These are phyloP conservation scores for Urocitellus parryii DNA, from an alignment of 2,113 vertebrate genomes.

Conservation along the genomic window DNA sequence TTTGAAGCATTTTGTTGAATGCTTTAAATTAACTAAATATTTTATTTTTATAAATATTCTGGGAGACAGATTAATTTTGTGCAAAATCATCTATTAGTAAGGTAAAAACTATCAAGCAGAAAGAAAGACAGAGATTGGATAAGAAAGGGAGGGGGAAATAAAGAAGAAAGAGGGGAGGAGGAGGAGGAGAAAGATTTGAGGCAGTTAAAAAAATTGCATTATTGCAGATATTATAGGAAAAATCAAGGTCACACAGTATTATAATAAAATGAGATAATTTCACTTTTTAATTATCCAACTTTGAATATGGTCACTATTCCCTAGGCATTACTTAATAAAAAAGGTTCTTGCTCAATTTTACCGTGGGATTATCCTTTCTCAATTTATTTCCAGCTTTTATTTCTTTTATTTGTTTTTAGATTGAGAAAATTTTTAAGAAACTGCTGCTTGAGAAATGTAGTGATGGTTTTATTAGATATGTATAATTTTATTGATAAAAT, in stretches of 20 bases:
- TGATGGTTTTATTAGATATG: not conserved
- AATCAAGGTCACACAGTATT: not conserved
- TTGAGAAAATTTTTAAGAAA: not conserved
- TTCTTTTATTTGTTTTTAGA: conserved; percentile 1
- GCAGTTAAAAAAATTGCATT: not conserved
- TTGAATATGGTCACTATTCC: not conserved
- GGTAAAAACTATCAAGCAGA: not conserved
- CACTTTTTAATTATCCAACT: not conserved
- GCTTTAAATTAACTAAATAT: not conserved
- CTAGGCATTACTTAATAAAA: not conserved
- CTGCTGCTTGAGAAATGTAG: not conserved
- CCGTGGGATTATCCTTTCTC: not conserved
- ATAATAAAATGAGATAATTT: not conserved
- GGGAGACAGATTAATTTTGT: not conserved
- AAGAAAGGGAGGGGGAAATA: not conserved
- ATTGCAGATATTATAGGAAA: not conserved
- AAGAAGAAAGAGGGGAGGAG: not conserved
- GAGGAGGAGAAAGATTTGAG: not conserved
- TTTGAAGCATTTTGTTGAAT: not conserved
- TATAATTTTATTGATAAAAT: conserved; percentile 2
- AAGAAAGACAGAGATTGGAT: not conserved
- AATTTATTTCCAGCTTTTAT: not conserved
- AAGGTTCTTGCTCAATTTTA: not conserved
- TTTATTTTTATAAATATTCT: not conserved
- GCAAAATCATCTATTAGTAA: not conserved